These are phyloP conservation scores for Gerris lacustris DNA, from an alignment of 2,888 invertebrate species.

Conservation along the genomic window DNA sequence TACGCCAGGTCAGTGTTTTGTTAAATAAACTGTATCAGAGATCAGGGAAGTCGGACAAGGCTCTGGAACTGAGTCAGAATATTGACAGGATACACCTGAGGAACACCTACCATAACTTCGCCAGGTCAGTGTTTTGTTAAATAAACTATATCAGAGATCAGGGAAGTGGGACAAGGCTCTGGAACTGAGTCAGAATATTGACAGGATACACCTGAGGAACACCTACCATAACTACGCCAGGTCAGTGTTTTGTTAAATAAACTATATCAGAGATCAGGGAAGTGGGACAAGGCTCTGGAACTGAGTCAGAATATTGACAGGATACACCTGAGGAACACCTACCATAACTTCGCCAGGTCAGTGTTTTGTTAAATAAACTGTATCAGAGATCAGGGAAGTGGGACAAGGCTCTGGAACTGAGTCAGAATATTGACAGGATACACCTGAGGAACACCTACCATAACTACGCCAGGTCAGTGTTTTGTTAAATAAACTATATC, in stretches of 20 bases:
- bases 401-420: conserved; percentile 59
- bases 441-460: conserved; percentile 68
- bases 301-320: conserved; percentile 63
- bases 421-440: conserved; percentile 64
- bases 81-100: conserved; percentile 69
- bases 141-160: conserved; percentile 62
- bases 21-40: conserved; percentile 71
- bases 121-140: conserved; percentile 49
- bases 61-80: conserved; percentile 57
- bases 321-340: conserved; percentile 67
- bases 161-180: conserved; percentile 65
- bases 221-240: conserved; percentile 52
- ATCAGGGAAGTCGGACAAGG: conserved; percentile 58
- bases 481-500: conserved; percentile 71
- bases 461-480: conserved; percentile 35
- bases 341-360: conserved; percentile 44
- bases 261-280: conserved; percentile 58
- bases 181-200: conserved; percentile 56
- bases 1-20: conserved; percentile 41
- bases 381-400: conserved; percentile 60
- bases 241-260: conserved; percentile 54
- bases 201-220: conserved; percentile 67
- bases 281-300: conserved; percentile 61
- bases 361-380: conserved; percentile 61
- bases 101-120: conserved; percentile 54